Base-by-base conservation (phyloP, 2,113 vertebrate species). In the Saguinus midas region DNA sequence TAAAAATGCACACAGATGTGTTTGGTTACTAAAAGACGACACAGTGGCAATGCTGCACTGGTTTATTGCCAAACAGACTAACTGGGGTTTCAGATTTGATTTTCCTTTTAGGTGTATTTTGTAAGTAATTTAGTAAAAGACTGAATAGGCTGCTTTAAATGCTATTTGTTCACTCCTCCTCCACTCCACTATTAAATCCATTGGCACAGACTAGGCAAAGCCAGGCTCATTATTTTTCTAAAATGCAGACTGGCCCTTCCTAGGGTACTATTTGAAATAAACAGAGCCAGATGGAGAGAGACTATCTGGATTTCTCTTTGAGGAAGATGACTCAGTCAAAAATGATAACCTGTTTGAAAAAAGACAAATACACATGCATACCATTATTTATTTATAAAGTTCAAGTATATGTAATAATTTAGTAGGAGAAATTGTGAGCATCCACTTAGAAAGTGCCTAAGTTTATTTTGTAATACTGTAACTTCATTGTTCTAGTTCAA, bases 21-120 rank as follows among this genome's bases (percentile, higher is more conserved):
- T 82, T 17, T 79, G 50, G 43, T 64, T 82, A 95, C 43, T 21
- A 82, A 82, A 87, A 32, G 16, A 35, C 43, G 93, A 57, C 32
- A 17, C 37, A 90, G 72, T 79, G 70, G 37, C 55, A 75, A 45
- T 23, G 35, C 3, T 78, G 5, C 27, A 92, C 27, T 89, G 13
- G 10, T 75, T 61, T 14, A 70, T 8, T 45, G 29, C n/a, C 83
- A 90, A 35, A 52, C 37, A 87, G 48, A 92, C 52, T 92, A 93
- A 90, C 18, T 68, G 50, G 35, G 14, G 11, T 72, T 88, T 91
- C 64, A 95, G 12, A 68, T 88, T 88, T 95, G 21, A 90, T 85
- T 95, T 91, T 85, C 57, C 12, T 70, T 95, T 81, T 81, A 66
- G 48, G 3, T 95, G 12, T 43, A 64, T 92, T 80, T 94, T 84